Percentiles rank a stretch among this genome's conserved stretches.
Evolutionary conservation across 2,888 invertebrate species (phyloP).

Genomic region (Timema cristinae): DNA sequence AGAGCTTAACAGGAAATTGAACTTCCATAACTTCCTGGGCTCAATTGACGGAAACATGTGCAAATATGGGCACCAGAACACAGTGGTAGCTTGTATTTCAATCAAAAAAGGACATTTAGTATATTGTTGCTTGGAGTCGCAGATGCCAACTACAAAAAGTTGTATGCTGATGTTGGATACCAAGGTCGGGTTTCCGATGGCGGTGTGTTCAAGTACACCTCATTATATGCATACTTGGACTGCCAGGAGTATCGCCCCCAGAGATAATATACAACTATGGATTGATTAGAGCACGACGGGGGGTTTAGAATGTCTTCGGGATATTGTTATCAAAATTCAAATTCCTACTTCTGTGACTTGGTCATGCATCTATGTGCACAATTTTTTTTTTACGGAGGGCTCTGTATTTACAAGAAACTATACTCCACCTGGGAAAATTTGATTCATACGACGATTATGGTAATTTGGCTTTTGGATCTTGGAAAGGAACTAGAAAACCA

Average conservation of each 20-base stretch:
- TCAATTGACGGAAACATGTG: no score
- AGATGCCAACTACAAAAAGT: slow-evolving; percentile 37
- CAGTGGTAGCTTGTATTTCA: slow-evolving; percentile 36
- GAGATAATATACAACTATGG: not conserved
- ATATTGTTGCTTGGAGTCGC: slow-evolving; percentile 35
- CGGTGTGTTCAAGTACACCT: slow-evolving; percentile 29
- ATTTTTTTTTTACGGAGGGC: not conserved
- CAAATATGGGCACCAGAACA: slow-evolving; percentile 26
- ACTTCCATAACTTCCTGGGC: no score
- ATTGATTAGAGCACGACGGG: not conserved
- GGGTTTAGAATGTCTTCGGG: not conserved
- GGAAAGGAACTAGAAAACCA: not conserved
- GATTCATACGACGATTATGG: not conserved
- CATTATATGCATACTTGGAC: not conserved
- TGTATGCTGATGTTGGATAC: slow-evolving; percentile 37
- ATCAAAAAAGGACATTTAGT: slow-evolving; percentile 36
- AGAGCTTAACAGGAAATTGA: no score
- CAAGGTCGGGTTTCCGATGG: slow-evolving; percentile 37
- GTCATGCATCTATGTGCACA: slow-evolving; percentile 8
- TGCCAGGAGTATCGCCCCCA: not conserved
- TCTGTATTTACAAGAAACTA: not conserved
- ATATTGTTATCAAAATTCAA: slow-evolving; percentile 4
- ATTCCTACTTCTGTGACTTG: not conserved
- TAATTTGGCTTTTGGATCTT: not conserved
- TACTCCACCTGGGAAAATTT: not conserved